A percentile compares a stretch with the other conserved stretches of the same genome.
These are phyloP conservation scores for Euura lappo DNA, from an alignment of 1,140 invertebrate genomes.

Conservation along the genomic window DNA sequence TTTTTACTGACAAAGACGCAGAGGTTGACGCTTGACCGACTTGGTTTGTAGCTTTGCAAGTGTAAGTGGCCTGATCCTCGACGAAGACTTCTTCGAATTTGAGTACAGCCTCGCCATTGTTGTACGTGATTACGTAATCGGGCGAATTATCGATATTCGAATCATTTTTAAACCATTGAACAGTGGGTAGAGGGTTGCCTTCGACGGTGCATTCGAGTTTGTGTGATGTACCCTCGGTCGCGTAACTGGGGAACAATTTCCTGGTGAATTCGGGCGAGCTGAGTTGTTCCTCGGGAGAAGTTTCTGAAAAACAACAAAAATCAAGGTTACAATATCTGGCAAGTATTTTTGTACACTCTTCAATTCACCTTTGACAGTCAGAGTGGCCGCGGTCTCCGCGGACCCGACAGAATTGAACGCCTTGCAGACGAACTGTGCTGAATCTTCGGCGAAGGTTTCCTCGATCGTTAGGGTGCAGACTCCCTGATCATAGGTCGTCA, in stretches of 20 bases:
- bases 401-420: constrained; percentile 73
- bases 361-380: constrained; percentile 75
- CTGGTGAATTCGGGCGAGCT: constrained; percentile 70
- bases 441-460: constrained; percentile 84
- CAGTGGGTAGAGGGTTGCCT: constrained; percentile 77
- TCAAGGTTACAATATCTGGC: neutral
- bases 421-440: constrained; percentile 77
- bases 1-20: constrained; percentile 61
- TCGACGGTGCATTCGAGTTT: constrained; percentile 75
- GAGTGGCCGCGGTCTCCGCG: constrained; percentile 73
- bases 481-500: constrained; percentile 63
- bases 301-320: constrained; percentile 59
- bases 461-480: constrained; percentile 74
- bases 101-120: constrained; percentile 69
- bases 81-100: constrained; percentile 66
- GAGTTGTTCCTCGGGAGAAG: constrained; percentile 69
- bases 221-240: constrained; percentile 70
- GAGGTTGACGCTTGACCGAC: constrained; percentile 69
- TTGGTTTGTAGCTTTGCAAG: constrained; percentile 74
- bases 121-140: constrained; percentile 72
- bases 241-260: constrained; percentile 66
- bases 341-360: neutral
- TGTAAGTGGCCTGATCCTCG: constrained; percentile 69
- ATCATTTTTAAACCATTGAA: constrained; percentile 81
- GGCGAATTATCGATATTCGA: constrained; percentile 76